Conservation (phyloP, 2,888 invertebrate genomes). For the Abscondita cerata region DNA sequence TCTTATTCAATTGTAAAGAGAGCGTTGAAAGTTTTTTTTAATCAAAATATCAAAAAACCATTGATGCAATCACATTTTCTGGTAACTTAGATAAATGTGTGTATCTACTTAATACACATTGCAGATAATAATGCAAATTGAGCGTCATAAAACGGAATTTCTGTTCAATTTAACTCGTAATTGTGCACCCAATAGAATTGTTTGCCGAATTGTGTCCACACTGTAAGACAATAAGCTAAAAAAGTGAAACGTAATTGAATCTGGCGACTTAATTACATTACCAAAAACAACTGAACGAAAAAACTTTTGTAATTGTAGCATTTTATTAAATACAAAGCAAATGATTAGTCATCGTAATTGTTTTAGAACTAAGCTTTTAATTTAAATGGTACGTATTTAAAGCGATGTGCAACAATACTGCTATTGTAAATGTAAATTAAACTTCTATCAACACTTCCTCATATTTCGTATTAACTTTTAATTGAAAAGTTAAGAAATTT, state of each 20-base stretch:
- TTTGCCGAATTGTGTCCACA: conserved; percentile 16
- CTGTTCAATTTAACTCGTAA: conserved; percentile 22
- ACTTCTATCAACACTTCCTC: background rate
- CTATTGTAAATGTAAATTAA: background rate
- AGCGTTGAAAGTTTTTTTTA: background rate
- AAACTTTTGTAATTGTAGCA: no score
- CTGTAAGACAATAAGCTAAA: conserved; percentile 16
- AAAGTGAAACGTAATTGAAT: background rate
- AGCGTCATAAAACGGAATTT: conserved; percentile 19
- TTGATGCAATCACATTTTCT: background rate
- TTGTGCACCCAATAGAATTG: conserved; percentile 17
- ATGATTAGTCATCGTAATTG: no score
- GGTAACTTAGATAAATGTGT: background rate
- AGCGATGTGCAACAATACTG: no score
- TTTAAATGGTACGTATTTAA: no score
- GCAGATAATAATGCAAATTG: conserved; percentile 19
- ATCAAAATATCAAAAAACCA: background rate
- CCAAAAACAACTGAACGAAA: no score
- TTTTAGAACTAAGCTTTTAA: no score
- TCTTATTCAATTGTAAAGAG: conserved; percentile 8
- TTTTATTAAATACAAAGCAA: no score
- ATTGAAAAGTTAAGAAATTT: conserved; percentile 15
- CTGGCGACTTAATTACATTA: no score
- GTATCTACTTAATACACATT: conserved; percentile 13
- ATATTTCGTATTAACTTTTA: conserved; percentile 1